Evolutionary conservation across 64 coral and sea anemone species (phyloP), one percentile per base, ranked within the genome.

Genomic region (Porites australiensis): DNA sequence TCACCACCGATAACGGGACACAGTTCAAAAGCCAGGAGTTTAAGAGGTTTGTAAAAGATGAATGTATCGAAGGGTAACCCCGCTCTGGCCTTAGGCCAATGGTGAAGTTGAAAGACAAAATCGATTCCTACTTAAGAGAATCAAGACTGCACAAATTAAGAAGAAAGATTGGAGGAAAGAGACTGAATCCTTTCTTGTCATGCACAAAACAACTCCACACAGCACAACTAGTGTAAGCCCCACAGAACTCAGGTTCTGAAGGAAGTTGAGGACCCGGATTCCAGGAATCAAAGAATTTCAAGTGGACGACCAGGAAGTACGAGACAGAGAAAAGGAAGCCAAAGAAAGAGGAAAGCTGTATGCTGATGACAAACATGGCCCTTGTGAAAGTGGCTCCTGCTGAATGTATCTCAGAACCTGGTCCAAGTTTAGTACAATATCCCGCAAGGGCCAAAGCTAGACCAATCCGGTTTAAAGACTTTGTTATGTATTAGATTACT

Each of bases 91-190:
- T 23, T 50, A 88, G 58, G 66, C 86, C 15, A 88, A 74, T 74
- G 68, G 86, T 11, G 87, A 77, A 51, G 54, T 89, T 21, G 87
- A 89, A 19, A 63, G 72, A 20, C 87, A 89, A 19, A 89, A 89
- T 55, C 45, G 14, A 19, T 44, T 50, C 11, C 8, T 88, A 7
- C 12, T 88, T 19, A 88, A 88, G 58, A 37, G 65, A 2, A 70
- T 87, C 50, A 51, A 51, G 11, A 87, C 51, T 87, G 84, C 84
- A n/a, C 48, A 60, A 79, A 44, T n/a, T 13, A 2, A 79, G 48
- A 13, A 13, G 13, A 7, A 59, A 13, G 58, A 64, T 18, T 12
- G 12, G 61, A 54, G 51, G 50, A 81, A 55, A 59, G 47, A 55
- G 3, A 10, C 2, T 4, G n/a, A 23, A 43, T 14, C 18, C 18